These are phyloP conservation scores for Ectropis grisescens DNA, from an alignment of 1,140 invertebrate genomes.

Conservation along the genomic window DNA sequence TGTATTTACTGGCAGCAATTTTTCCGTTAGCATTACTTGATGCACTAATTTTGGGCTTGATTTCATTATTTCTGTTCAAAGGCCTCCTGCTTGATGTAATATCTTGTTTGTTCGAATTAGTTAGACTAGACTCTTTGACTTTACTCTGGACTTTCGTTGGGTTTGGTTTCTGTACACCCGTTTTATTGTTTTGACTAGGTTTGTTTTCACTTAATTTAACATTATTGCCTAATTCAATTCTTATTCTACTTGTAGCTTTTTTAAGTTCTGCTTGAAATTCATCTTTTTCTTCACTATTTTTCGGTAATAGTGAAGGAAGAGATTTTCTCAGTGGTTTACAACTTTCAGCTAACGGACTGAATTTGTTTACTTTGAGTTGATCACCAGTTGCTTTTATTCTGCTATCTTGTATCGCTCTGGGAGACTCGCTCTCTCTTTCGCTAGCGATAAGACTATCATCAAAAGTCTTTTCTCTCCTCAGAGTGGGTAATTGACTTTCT, in stretches of 20 bases:
- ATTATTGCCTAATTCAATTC: slow-evolving; percentile 63
- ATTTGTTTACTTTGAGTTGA: slow-evolving; percentile 40
- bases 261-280: slow-evolving; percentile 79
- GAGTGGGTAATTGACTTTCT: slow-evolving; percentile 32
- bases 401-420: slow-evolving; percentile 39
- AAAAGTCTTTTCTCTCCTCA: slow-evolving; percentile 68
- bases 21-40: slow-evolving; percentile 22
- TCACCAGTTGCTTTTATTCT: slow-evolving; percentile 52
- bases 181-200: slow-evolving; percentile 58
- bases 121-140: slow-evolving; percentile 65
- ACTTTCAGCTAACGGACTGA: slow-evolving; percentile 33
- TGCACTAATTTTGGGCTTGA: slow-evolving; percentile 26
- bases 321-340: slow-evolving; percentile 61
- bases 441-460: slow-evolving; percentile 48
- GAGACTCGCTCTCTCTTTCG: slow-evolving; percentile 40
- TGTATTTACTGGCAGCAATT: slow-evolving; percentile 34
- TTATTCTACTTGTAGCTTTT: slow-evolving; percentile 75
- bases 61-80: slow-evolving; percentile 33
- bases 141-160: slow-evolving; percentile 54
- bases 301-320: slow-evolving; percentile 68
- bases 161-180: slow-evolving; percentile 41
- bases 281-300: slow-evolving; percentile 74
- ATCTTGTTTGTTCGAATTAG: slow-evolving; percentile 25
- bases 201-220: slow-evolving; percentile 55
- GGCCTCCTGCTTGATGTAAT: slow-evolving; percentile 39